phyloP scores from a whole-genome alignment of 2,888 invertebrate species.

The Napeogenes inachia region DNA sequence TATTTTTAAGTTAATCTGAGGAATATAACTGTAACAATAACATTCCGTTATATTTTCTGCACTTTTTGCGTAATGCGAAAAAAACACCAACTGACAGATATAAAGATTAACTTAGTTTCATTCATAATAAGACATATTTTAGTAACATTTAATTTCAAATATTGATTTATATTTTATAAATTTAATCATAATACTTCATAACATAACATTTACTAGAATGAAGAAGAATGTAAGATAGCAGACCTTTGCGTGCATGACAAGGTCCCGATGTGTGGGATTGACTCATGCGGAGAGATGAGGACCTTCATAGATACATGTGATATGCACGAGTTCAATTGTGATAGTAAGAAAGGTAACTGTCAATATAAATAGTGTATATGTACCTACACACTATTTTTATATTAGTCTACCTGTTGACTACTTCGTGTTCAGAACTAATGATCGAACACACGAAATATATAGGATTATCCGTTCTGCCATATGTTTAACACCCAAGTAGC shows the following conservation, averaged over 20 bases:
- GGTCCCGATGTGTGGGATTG: constrained; percentile 71
- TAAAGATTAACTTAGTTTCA: no score
- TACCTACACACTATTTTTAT: not conserved
- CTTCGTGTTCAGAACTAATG: no score
- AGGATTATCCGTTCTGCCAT: no score
- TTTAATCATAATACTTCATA: not conserved
- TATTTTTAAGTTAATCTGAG: no score
- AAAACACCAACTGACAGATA: no score
- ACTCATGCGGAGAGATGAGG: constrained; percentile 71
- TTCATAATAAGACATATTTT: no score
- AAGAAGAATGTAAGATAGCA: constrained; percentile 70
- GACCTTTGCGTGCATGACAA: constrained; percentile 70
- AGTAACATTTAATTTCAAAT: not conserved
- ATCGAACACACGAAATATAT: no score
- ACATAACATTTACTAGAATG: constrained; percentile 44
- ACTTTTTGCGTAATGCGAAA: no score
- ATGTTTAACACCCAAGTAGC: no score
- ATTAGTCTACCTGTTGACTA: no score
- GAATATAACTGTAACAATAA: no score
- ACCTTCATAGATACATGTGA: constrained; percentile 71
- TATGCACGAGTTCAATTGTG: constrained; percentile 72
- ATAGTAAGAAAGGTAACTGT: constrained; percentile 64
- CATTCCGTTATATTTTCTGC: no score
- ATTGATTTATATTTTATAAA: not conserved
- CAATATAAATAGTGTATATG: not conserved